Conservation (phyloP, 2,888 invertebrate genomes). For the Sphaerophoria rueppellii region DNA sequence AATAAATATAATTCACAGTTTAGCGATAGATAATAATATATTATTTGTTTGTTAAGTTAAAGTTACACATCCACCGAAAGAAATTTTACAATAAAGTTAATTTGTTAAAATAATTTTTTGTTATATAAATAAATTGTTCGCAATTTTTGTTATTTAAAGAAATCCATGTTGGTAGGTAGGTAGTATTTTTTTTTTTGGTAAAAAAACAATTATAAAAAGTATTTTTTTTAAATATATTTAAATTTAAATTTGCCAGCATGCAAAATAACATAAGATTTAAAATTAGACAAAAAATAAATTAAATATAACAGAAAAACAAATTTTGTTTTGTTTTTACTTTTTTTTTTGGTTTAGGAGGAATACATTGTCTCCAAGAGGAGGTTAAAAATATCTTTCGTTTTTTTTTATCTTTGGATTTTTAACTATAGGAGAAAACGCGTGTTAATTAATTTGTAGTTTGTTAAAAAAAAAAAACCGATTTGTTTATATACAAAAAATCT, state of each 20-base stretch:
- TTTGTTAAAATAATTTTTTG: conserved; percentile 28
- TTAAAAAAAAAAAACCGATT: conserved; percentile 23
- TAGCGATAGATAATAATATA: conserved; percentile 55
- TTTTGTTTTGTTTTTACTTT: conserved; percentile 55
- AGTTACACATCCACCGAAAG: conserved; percentile 62
- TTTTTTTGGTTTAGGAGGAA: conserved; percentile 38
- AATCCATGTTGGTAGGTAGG: conserved; percentile 66
- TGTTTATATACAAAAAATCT: conserved; percentile 39
- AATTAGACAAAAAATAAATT: conserved; percentile 61
- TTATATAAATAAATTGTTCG: conserved; percentile 8
- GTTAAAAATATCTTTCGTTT: conserved; percentile 29
- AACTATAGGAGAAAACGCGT: conserved; percentile 43
- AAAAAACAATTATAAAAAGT: conserved; percentile 66
- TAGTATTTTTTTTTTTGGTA: conserved; percentile 61
- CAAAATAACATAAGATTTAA: conserved; percentile 75
- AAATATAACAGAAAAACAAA: conserved; percentile 57
- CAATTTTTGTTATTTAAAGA: conserved; percentile 45
- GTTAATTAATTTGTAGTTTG: conserved; percentile 46
- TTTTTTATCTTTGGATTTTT: conserved; percentile 45
- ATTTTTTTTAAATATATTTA: conserved; percentile 48
- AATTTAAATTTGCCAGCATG: conserved; percentile 75
- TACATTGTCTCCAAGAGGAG: conserved; percentile 47
- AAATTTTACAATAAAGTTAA: conserved; percentile 65
- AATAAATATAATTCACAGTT: conserved; percentile 56
- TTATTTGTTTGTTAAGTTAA: not conserved